Evolutionary conservation across 2,797 vertebrate species (phyloP).

Genomic region (Oreochromis mossambicus): DNA sequence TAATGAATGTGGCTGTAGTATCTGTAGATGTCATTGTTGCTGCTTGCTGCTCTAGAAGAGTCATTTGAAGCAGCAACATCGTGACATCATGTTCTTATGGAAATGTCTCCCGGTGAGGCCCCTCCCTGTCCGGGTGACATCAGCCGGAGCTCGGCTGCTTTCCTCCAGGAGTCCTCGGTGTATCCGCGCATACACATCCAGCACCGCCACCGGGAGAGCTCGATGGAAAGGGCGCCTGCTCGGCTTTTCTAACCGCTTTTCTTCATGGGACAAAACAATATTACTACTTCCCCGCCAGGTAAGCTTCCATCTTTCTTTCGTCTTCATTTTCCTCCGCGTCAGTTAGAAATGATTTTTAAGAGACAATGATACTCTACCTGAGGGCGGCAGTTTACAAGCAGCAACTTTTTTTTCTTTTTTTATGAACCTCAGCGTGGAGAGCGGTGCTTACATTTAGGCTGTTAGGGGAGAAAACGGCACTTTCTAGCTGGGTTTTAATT

Average conservation of each 20-base stretch:
- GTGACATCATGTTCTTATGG: slow-evolving; percentile 39
- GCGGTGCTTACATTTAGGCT: not conserved
- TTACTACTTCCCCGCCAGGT: slow-evolving; percentile 6
- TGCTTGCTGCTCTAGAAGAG: not conserved
- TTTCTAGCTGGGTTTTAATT: not conserved
- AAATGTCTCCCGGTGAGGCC: slow-evolving; percentile 18
- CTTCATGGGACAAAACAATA: not conserved
- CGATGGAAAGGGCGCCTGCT: not conserved
- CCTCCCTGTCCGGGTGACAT: slow-evolving; percentile 59
- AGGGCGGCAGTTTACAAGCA: not conserved
- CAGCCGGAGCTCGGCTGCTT: slow-evolving; percentile 39
- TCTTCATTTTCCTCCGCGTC: not conserved
- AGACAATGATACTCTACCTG: not conserved
- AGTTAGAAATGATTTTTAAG: not conserved
- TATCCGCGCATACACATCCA: not conserved
- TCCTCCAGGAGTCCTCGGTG: slow-evolving; percentile 22
- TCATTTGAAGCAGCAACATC: not conserved
- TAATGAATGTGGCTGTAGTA: not conserved
- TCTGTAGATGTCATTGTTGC: not conserved
- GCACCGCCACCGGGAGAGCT: not conserved
- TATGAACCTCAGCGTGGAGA: not conserved
- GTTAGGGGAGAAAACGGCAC: not conserved
- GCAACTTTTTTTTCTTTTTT: slow-evolving; percentile 22
- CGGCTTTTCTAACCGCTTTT: not conserved
- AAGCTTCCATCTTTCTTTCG: not conserved